A percentile compares a stretch with the other conserved stretches of the same genome.
phyloP scores from a whole-genome alignment of 2,888 invertebrate species.

The Drosophila nigricruria region DNA sequence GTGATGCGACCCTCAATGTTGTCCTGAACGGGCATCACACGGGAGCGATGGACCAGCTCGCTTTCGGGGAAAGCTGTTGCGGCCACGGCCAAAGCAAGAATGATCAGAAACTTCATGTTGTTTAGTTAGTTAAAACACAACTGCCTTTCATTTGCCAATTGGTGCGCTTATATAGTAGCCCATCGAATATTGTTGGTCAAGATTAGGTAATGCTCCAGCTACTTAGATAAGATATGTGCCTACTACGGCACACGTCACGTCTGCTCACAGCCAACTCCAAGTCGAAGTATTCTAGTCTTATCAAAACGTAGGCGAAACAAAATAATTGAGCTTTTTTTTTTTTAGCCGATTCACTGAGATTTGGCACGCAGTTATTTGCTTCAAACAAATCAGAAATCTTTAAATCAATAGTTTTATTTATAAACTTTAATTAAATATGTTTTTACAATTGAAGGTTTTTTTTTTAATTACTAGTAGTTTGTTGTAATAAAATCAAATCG shows the following conservation, averaged over 20 bases:
- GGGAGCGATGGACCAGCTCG: slow-evolving; percentile 42
- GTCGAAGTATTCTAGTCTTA: slow-evolving; percentile 19
- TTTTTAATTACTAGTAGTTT: not conserved
- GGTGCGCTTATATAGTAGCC: slow-evolving; percentile 54
- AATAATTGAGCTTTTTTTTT: slow-evolving; percentile 12
- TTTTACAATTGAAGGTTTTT: not conserved
- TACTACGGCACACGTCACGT: slow-evolving; percentile 31
- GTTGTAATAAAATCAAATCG: not conserved
- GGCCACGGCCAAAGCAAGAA: slow-evolving; percentile 70
- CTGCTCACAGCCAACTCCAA: slow-evolving; percentile 14
- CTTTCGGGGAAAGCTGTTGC: slow-evolving; percentile 63
- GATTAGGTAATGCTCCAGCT: slow-evolving; percentile 34
- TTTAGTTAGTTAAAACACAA: slow-evolving; percentile 55
- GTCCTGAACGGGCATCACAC: slow-evolving; percentile 62
- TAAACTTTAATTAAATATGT: slow-evolving; percentile 8
- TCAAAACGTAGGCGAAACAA: slow-evolving; percentile 9
- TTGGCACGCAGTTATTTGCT: slow-evolving; percentile 11
- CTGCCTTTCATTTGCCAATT: slow-evolving; percentile 26
- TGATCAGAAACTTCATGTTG: slow-evolving; percentile 78
- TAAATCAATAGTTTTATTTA: not conserved
- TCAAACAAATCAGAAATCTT: not conserved
- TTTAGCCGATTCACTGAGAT: not conserved
- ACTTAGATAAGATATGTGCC: slow-evolving; percentile 56
- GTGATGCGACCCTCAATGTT: slow-evolving; percentile 66
- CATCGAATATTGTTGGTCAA: not conserved